phyloP scores from a whole-genome alignment of 2,888 invertebrate species.

The Polylopha cassiicola region DNA sequence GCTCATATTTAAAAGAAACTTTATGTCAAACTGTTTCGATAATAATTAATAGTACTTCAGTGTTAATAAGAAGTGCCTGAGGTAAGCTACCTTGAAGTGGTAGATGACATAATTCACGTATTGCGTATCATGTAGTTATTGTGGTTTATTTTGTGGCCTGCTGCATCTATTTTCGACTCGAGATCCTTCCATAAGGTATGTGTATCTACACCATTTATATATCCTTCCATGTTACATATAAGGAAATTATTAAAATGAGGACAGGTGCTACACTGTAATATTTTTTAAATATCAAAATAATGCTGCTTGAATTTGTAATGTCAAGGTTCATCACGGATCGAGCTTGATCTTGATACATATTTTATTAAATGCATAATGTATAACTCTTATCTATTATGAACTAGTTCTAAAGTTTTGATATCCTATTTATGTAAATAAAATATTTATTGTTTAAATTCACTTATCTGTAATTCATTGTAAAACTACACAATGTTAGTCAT shows the following conservation, averaged over 20 bases:
- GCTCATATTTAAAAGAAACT: conserved; percentile 28
- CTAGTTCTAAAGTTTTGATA: too few species aligned
- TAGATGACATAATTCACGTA: conserved; percentile 48
- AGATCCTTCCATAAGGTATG: conserved; percentile 46
- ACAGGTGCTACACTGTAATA: background rate
- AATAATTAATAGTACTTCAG: conserved; percentile 28
- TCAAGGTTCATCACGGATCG: conserved; percentile 43
- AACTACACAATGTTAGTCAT: too few species aligned
- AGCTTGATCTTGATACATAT: conserved; percentile 11
- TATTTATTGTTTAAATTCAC: too few species aligned
- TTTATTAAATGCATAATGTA: background rate
- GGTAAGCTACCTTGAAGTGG: conserved; percentile 33
- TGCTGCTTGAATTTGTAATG: conserved; percentile 36
- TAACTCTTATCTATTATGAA: background rate
- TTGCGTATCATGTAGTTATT: conserved; percentile 67
- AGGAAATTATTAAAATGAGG: background rate
- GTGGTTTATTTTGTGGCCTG: conserved; percentile 64
- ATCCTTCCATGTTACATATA: background rate
- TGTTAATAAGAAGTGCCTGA: conserved; percentile 27
- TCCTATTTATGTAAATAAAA: too few species aligned
- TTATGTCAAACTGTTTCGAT: conserved; percentile 33
- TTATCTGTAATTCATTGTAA: too few species aligned
- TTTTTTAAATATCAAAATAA: conserved; percentile 11
- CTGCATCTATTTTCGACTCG: conserved; percentile 58
- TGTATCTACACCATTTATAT: conserved; percentile 27